Evolutionary conservation across 2,797 vertebrate species (phyloP).

Genomic region (Ibycter americanus): DNA sequence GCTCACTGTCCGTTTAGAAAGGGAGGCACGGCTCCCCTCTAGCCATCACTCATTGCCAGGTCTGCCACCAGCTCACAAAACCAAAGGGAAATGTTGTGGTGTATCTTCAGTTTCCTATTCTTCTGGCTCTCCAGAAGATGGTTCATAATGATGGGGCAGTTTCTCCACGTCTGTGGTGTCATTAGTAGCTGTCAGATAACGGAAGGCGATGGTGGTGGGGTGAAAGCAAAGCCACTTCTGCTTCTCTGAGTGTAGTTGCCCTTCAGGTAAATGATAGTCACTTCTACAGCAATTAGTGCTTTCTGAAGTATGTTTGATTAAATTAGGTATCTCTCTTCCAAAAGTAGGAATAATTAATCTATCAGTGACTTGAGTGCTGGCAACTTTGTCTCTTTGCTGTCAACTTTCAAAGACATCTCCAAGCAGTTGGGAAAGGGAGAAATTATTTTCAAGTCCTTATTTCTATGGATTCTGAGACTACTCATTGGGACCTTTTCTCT

Average conservation of each 20-base stretch:
- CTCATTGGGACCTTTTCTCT: background rate
- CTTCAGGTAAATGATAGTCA: background rate
- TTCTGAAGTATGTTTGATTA: background rate
- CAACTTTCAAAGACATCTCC: background rate
- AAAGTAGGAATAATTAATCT: background rate
- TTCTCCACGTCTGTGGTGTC: background rate
- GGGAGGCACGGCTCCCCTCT: background rate
- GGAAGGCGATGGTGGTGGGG: background rate
- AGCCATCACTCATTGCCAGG: rapidly evolving
- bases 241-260: background rate
- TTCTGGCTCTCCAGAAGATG: background rate
- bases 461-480: background rate
- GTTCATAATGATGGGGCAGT: background rate
- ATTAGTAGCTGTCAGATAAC: background rate
- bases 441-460: background rate
- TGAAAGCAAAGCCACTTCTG: background rate
- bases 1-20: background rate
- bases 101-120: background rate
- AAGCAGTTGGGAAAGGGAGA: background rate
- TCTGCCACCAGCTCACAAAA: background rate
- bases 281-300: constrained; percentile 8
- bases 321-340: background rate
- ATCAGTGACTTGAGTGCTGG: background rate
- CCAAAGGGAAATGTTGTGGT: background rate
- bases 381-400: background rate